A percentile compares a stretch with the other conserved stretches of the same genome.
phyloP scores from a whole-genome alignment of 1,140 invertebrate species.

The Nixonia krombeini region DNA sequence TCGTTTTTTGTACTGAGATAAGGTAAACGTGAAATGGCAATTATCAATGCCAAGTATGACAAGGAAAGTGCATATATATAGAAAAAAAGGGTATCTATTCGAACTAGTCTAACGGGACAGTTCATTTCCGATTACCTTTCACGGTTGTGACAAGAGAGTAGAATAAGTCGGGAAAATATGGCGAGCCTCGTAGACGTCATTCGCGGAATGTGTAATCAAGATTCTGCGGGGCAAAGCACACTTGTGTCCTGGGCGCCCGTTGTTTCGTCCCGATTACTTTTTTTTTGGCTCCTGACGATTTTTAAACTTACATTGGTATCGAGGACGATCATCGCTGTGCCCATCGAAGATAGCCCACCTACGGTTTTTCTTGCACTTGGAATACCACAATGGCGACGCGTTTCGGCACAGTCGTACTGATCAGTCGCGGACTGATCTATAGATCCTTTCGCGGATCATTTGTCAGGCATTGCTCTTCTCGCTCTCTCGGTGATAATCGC shows the following conservation, averaged over 20 bases:
- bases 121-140: constrained; percentile 27
- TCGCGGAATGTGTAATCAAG: constrained; percentile 64
- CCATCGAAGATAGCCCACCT: constrained; percentile 47
- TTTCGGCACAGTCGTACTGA: too few species aligned
- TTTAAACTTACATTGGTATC: constrained; percentile 54
- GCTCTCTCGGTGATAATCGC: too few species aligned
- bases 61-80: too few species aligned
- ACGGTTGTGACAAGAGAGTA: constrained; percentile 27
- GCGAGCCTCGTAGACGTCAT: constrained; percentile 40
- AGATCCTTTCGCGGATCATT: too few species aligned
- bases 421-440: too few species aligned
- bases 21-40: too few species aligned
- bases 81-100: too few species aligned
- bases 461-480: too few species aligned
- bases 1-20: too few species aligned
- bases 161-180: constrained; percentile 31
- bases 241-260: constrained; percentile 58
- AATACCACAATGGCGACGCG: constrained; percentile 28
- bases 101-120: background rate
- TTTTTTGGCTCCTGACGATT: constrained; percentile 63
- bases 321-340: constrained; percentile 58
- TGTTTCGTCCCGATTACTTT: constrained; percentile 63
- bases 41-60: too few species aligned
- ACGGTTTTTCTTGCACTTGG: constrained; percentile 48
- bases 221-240: constrained; percentile 54